Conservation (phyloP, 2,797 vertebrate genomes). For the Diplodus puntazzo region DNA sequence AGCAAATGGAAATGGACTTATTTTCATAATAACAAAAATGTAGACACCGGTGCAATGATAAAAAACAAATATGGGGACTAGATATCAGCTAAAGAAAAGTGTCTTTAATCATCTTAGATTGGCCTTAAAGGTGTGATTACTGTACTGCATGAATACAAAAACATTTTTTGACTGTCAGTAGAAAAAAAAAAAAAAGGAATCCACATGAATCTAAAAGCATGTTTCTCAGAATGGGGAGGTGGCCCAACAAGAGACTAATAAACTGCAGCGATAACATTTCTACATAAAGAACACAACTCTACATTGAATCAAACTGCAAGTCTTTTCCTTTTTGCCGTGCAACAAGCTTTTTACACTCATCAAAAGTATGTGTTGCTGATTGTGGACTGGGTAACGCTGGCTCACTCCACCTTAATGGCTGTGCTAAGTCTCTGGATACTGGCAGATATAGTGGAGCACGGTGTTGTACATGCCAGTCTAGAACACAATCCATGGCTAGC, state of each 20-base stretch:
- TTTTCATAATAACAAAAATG: neutral
- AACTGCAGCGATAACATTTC: neutral
- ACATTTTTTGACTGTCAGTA: neutral
- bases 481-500: too few relatives aligned
- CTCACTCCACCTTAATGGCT: too few relatives aligned
- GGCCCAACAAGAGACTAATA: neutral
- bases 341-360: neutral
- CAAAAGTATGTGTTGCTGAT: too few relatives aligned
- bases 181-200: neutral
- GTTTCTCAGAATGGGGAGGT: neutral
- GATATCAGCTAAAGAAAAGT: neutral
- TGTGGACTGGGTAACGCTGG: too few relatives aligned
- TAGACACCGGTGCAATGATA: neutral
- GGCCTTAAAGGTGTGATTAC: neutral
- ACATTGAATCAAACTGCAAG: neutral
- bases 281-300: neutral
- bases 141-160: neutral
- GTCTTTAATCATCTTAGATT: neutral
- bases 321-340: neutral
- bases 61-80: neutral
- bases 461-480: too few relatives aligned
- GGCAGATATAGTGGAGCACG: too few relatives aligned
- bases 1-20: too few relatives aligned
- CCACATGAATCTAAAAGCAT: neutral
- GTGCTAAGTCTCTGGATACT: too few relatives aligned